phyloP scores from a whole-genome alignment of 2,113 vertebrate species.

The Nannospalax galili region DNA sequence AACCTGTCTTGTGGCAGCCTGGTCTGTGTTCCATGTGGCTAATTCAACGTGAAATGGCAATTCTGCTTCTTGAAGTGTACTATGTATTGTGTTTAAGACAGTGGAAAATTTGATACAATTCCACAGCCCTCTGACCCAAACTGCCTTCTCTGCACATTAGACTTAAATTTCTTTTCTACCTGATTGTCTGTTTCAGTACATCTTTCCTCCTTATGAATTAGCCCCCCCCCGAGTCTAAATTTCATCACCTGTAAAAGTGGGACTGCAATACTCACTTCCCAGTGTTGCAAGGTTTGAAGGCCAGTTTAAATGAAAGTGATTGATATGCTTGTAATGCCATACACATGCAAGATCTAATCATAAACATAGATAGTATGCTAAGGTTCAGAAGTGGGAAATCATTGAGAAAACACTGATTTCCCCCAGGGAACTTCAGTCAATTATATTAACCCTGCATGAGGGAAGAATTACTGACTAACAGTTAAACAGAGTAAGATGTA shows the following conservation, averaged over 20 bases:
- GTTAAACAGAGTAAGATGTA: constrained; percentile 28
- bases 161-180: constrained; percentile 61
- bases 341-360: neutral
- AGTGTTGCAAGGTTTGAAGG: neutral
- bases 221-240: neutral
- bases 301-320: constrained; percentile 21
- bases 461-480: neutral
- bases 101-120: constrained; percentile 55
- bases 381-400: too few relatives aligned
- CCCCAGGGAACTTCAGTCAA: neutral
- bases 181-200: constrained; percentile 3
- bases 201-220: constrained; percentile 36
- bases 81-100: constrained; percentile 55
- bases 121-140: constrained; percentile 19
- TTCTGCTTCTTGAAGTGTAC: constrained; percentile 54
- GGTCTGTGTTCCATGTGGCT: constrained; percentile 51
- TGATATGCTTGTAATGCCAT: neutral
- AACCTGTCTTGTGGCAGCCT: constrained; percentile 60
- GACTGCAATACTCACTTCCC: neutral
- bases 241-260: constrained; percentile 49
- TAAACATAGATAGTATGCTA: neutral
- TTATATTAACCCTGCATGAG: neutral
- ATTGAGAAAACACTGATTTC: constrained; percentile 7
- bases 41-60: constrained; percentile 63
- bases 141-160: constrained; percentile 47